These are phyloP conservation scores for Lordiphosa fenestrarum DNA, from an alignment of 2,888 invertebrate genomes.

Conservation along the genomic window DNA sequence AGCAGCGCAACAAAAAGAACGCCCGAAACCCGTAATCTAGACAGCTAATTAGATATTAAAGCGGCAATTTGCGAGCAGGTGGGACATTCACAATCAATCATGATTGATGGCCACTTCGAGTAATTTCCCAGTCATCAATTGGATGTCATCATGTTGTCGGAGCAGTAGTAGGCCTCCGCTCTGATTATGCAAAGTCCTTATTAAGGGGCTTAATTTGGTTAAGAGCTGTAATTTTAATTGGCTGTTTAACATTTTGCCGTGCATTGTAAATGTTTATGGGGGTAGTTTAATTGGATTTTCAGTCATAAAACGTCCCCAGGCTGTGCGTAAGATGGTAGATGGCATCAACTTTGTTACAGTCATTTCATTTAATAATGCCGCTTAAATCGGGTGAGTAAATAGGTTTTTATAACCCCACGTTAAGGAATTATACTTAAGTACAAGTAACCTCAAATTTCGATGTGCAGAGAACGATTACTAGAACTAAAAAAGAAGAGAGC, in stretches of 20 bases:
- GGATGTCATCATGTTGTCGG: slow-evolving; percentile 15
- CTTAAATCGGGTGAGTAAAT: too few relatives aligned
- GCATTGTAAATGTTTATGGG: slow-evolving; percentile 44
- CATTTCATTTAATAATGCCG: too few relatives aligned
- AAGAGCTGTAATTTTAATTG: slow-evolving; percentile 49
- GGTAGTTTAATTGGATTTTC: slow-evolving; percentile 46
- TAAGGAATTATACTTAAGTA: too few relatives aligned
- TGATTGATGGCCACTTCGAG: slow-evolving; percentile 55
- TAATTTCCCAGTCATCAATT: slow-evolving; percentile 43
- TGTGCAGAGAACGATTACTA: too few relatives aligned
- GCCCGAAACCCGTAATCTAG: slow-evolving; percentile 13
- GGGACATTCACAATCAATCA: slow-evolving; percentile 24
- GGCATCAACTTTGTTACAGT: too few relatives aligned
- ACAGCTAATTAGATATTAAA: slow-evolving; percentile 3
- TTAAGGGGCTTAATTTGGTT: slow-evolving; percentile 40
- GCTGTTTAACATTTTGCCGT: slow-evolving; percentile 33
- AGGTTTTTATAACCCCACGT: too few relatives aligned
- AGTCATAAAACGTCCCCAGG: slow-evolving; percentile 25
- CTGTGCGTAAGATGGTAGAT: slow-evolving; percentile 8
- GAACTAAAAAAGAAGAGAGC: too few relatives aligned
- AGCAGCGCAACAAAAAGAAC: slow-evolving; percentile 31
- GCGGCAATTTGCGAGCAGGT: slow-evolving; percentile 2
- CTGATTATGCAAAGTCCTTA: slow-evolving; percentile 40
- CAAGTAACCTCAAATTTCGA: too few relatives aligned
- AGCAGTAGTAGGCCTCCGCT: neutral